These are phyloP conservation scores for Drosophila neonasuta DNA, from an alignment of 2,888 invertebrate genomes.

Conservation along the genomic window DNA sequence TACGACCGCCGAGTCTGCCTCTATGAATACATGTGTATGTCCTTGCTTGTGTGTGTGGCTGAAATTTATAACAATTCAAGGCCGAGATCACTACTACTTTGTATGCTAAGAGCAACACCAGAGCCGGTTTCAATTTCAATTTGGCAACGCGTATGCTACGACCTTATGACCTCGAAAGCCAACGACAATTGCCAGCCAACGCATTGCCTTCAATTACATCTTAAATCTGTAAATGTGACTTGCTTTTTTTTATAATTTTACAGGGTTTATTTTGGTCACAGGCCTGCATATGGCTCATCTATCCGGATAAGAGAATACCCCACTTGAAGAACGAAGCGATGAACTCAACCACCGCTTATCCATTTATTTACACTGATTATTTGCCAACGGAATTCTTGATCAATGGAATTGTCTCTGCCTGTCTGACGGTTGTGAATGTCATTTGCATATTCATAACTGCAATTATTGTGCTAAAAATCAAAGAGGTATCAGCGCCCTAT, in stretches of 20 bases:
- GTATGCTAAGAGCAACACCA: conserved; percentile 57
- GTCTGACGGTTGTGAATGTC: conserved; percentile 91
- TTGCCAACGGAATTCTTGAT: conserved; percentile 89
- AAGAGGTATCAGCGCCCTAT: conserved; percentile 91
- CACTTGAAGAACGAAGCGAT: conserved; percentile 87
- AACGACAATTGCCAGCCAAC: conserved; percentile 8
- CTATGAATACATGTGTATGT: conserved; percentile 7
- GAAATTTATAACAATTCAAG: conserved; percentile 71
- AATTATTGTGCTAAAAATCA: conserved; percentile 90
- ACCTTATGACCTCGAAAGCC: conserved; percentile 60
- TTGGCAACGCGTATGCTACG: conserved; percentile 52
- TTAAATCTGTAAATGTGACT: conserved; percentile 14
- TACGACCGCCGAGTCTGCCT: conserved; percentile 1
- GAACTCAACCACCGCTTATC: conserved; percentile 85
- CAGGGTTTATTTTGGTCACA: conserved; percentile 89
- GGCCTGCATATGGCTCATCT: conserved; percentile 88
- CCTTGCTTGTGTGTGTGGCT: conserved; percentile 4
- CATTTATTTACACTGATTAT: conserved; percentile 88
- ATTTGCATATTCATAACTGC: conserved; percentile 92
- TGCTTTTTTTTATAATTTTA: conserved; percentile 23
- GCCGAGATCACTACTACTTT: conserved; percentile 57
- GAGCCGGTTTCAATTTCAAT: conserved; percentile 58
- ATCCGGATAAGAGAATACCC: conserved; percentile 86
- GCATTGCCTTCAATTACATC: background rate
- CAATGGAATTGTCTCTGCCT: conserved; percentile 90